A percentile compares a stretch with the other conserved stretches of the same genome.
These are phyloP conservation scores for Leucania comma DNA, from an alignment of 2,888 invertebrate genomes.

Conservation along the genomic window DNA sequence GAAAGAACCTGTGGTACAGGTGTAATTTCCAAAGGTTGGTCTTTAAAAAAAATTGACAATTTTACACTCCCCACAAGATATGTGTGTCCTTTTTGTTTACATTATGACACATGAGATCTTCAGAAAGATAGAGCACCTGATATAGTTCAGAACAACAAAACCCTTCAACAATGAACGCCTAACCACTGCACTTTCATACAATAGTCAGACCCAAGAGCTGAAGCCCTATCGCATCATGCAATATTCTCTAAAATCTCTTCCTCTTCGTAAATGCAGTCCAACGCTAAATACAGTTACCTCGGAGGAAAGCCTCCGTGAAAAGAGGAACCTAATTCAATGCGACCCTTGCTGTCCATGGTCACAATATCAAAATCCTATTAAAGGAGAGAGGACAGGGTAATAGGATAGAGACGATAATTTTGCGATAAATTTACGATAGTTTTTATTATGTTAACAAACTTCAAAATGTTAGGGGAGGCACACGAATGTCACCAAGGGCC, in stretches of 20 bases:
- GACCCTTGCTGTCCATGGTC: conserved; percentile 42
- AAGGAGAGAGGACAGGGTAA: conserved; percentile 18
- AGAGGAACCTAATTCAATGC: conserved; percentile 58
- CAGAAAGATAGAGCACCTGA: neutral
- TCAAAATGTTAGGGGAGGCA: too few relatives aligned
- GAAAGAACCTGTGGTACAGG: too few relatives aligned
- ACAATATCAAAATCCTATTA: conserved; percentile 67
- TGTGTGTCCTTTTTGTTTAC: too few relatives aligned
- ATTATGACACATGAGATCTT: conserved; percentile 4
- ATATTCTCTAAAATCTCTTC: conserved; percentile 54
- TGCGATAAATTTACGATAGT: conserved; percentile 38
- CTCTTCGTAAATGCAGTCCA: conserved; percentile 48
- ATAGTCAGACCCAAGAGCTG: conserved; percentile 17
- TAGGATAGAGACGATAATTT: neutral
- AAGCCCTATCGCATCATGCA: conserved; percentile 49
- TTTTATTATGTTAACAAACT: neutral
- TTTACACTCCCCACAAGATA: too few relatives aligned
- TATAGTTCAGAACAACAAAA: neutral
- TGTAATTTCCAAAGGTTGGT: too few relatives aligned
- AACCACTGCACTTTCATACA: conserved; percentile 23
- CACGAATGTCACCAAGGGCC: too few relatives aligned
- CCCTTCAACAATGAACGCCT: conserved; percentile 2
- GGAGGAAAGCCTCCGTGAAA: conserved; percentile 55
- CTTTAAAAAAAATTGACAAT: too few relatives aligned
- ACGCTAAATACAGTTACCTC: conserved; percentile 59